Percentiles rank a stretch among this genome's conserved stretches.
Conservation (phyloP, 2,113 vertebrate species). For the Halcyon senegalensis region DNA sequence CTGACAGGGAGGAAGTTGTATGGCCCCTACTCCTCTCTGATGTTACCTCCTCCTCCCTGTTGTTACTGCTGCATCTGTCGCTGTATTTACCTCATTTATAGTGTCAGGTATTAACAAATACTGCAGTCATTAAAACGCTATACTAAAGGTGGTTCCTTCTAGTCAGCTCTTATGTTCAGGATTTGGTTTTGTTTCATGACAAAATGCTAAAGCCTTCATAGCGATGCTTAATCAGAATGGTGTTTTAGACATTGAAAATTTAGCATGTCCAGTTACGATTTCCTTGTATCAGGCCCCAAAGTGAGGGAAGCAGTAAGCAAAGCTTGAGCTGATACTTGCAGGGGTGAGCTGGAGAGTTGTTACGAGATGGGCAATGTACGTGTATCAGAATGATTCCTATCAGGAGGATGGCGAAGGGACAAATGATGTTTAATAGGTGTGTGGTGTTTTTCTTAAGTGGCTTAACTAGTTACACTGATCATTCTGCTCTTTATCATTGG, state of each 20-base stretch:
- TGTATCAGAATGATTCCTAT: not conserved
- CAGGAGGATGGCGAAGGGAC: not conserved
- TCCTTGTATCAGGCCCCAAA: not conserved
- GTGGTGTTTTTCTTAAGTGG: not conserved
- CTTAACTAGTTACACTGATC: not conserved
- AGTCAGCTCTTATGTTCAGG: not conserved
- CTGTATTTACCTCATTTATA: not conserved
- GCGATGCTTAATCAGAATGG: not conserved
- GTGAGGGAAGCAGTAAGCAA: not conserved
- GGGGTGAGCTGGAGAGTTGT: not conserved
- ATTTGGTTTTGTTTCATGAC: not conserved
- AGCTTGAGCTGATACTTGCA: not conserved
- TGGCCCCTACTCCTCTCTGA: not conserved
- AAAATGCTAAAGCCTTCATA: not conserved
- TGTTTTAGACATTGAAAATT: not conserved
- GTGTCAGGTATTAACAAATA: not conserved
- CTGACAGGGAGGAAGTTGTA: not conserved
- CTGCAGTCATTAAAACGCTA: not conserved
- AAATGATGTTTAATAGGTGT: not conserved
- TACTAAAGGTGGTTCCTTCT: not conserved
- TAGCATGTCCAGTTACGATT: accelerated
- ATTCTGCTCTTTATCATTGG: not conserved
- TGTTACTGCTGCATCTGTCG: not conserved
- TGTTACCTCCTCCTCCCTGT: not conserved
- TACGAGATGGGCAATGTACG: not conserved